Evolutionary conservation across 2,888 invertebrate genomes (phyloP).

Genomic region (Panorpa germanica): DNA sequence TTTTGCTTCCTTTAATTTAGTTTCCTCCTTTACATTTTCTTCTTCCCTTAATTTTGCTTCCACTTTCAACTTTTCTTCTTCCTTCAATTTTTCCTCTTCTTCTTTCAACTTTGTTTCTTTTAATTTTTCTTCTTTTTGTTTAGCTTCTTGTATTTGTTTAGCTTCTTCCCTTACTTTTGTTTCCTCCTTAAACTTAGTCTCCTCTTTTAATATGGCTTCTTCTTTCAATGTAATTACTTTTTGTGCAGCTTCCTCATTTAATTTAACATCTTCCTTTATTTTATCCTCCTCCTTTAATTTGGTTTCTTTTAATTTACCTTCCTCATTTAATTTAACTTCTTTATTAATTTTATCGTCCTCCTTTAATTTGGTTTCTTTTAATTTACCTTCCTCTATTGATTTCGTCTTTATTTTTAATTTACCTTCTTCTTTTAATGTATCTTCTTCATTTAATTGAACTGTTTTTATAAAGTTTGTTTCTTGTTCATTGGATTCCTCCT

Average conservation of each 20-base stretch:
- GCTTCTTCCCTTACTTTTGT: constrained; percentile 12
- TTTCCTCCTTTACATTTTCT: constrained; percentile 21
- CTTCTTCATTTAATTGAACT: constrained; percentile 9
- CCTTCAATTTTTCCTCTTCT: constrained; percentile 14
- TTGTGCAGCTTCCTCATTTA: constrained; percentile 9
- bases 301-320: constrained; percentile 8
- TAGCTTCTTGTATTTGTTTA: constrained; percentile 9
- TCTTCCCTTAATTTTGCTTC: constrained; percentile 19
- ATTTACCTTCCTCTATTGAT: background rate
- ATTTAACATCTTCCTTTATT: constrained; percentile 7
- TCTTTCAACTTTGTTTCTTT: constrained; percentile 9
- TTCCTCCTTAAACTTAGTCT: constrained; percentile 8
- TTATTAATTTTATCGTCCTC: constrained; percentile 2
- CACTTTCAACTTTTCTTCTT: constrained; percentile 19
- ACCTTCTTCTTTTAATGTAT: constrained; percentile 8
- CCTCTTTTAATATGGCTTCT: no score
- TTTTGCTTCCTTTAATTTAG: constrained; percentile 17
- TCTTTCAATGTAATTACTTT: no score
- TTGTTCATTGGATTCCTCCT: constrained; percentile 20
- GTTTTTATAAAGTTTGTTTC: constrained; percentile 11
- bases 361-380: constrained; percentile 8
- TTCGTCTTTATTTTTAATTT: constrained; percentile 7
- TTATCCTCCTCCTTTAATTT: constrained; percentile 8
- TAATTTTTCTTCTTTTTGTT: constrained; percentile 10
- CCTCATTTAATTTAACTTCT: constrained; percentile 3